phyloP scores from a whole-genome alignment of 1,140 invertebrate genomes.

The Spodoptera litura region DNA sequence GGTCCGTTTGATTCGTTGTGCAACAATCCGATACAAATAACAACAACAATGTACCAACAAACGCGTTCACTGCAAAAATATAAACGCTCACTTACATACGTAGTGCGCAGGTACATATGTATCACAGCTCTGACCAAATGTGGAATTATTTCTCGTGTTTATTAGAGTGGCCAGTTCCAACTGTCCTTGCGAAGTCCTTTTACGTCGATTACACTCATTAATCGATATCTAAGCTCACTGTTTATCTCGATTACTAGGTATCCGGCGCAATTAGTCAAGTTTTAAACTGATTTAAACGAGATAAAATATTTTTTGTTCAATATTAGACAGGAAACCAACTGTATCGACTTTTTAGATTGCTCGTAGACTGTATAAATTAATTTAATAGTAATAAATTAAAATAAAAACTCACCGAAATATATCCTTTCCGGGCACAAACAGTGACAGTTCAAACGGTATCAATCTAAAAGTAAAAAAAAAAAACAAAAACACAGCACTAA shows the following conservation, averaged over 20 bases:
- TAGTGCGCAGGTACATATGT: too few relatives aligned
- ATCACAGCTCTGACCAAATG: conserved; percentile 20
- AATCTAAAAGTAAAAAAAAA: conserved; percentile 33
- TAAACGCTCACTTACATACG: not conserved
- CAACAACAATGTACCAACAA: conserved; percentile 12
- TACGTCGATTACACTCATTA: conserved; percentile 35
- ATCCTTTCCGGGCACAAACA: conserved; percentile 42
- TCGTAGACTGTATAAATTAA: conserved; percentile 5
- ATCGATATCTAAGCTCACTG: conserved; percentile 32
- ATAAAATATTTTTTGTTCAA: conserved; percentile 9
- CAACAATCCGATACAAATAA: conserved; percentile 30
- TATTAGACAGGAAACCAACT: conserved; percentile 8
- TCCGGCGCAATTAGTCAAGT: conserved; percentile 21
- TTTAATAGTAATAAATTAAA: conserved; percentile 8
- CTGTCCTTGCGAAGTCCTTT: conserved; percentile 42
- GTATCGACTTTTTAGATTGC: conserved; percentile 5
- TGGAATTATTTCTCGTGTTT: conserved; percentile 39
- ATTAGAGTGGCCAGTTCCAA: conserved; percentile 12
- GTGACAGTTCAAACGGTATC: conserved; percentile 48
- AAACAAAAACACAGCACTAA: conserved; percentile 50
- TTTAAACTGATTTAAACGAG: conserved; percentile 23
- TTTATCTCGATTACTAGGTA: conserved; percentile 24
- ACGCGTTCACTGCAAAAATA: conserved; percentile 14
- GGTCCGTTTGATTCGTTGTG: conserved; percentile 40
- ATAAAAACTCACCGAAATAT: conserved; percentile 47